Conservation (phyloP, 2,113 vertebrate species). For the Podarcis raffonei region DNA sequence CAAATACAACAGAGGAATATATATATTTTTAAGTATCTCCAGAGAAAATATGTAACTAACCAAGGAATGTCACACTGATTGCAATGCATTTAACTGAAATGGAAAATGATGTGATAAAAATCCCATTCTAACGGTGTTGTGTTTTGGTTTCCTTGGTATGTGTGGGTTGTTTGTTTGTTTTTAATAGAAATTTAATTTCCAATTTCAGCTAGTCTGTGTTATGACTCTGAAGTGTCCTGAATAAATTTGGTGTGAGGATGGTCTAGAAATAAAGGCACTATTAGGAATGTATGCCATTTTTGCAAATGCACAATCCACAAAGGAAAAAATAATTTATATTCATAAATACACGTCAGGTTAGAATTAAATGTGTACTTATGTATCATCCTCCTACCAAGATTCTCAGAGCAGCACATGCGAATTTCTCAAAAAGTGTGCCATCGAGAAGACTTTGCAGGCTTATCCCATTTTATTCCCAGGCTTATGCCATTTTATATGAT, state of each 20-base stretch:
- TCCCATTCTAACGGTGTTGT: not conserved
- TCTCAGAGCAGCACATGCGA: not conserved
- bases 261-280: not conserved
- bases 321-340: not conserved
- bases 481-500: not conserved
- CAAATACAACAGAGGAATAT: constrained; percentile 41
- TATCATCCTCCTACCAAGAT: not conserved
- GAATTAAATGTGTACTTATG: not conserved
- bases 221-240: not conserved
- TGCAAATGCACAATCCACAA: not conserved
- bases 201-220: not conserved
- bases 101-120: constrained; percentile 7
- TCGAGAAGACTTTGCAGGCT: not conserved
- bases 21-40: constrained; percentile 29
- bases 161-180: not conserved
- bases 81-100: constrained; percentile 17
- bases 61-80: not conserved
- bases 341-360: not conserved
- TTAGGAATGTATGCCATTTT: not conserved
- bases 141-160: not conserved
- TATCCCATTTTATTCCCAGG: not conserved
- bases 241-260: not conserved
- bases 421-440: not conserved
- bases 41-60: constrained; percentile 37
- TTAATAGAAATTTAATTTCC: not conserved